phyloP scores from a whole-genome alignment of 2,888 invertebrate genomes.

The Omphaloscelis lunosa region DNA sequence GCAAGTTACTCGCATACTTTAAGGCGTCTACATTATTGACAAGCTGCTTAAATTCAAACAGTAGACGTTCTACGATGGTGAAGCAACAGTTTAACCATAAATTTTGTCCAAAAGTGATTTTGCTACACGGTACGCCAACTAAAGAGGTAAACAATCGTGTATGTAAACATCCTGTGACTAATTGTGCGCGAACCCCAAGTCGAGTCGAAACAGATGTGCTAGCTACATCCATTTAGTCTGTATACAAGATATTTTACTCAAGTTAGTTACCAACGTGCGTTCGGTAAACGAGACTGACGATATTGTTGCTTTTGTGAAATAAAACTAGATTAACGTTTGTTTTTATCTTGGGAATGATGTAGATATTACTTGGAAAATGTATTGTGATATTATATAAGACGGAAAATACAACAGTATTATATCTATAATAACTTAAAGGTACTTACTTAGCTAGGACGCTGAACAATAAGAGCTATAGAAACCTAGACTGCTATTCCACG shows the following conservation, averaged over 20 bases:
- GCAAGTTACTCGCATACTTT: too few relatives aligned
- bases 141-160: constrained; percentile 70
- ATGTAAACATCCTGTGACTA: constrained; percentile 84
- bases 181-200: constrained; percentile 72
- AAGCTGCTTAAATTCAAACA: background rate
- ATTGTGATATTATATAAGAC: background rate
- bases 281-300: constrained; percentile 14
- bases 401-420: background rate
- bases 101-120: constrained; percentile 39
- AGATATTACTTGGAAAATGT: background rate
- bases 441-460: background rate
- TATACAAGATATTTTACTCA: constrained; percentile 73
- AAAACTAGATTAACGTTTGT: constrained; percentile 19
- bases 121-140: constrained; percentile 46
- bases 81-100: constrained; percentile 22
- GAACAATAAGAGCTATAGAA: background rate
- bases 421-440: background rate
- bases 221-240: constrained; percentile 75
- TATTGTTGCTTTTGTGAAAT: constrained; percentile 39
- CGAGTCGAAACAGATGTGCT: constrained; percentile 82
- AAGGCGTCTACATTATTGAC: background rate
- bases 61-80: background rate
- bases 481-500: background rate
- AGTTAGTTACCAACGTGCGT: constrained; percentile 44
- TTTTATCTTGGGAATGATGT: constrained; percentile 6